Percentiles rank a stretch among this genome's conserved stretches.
Conservation (phyloP, 2,113 vertebrate genomes). For the Psilopsiagon aymara region DNA sequence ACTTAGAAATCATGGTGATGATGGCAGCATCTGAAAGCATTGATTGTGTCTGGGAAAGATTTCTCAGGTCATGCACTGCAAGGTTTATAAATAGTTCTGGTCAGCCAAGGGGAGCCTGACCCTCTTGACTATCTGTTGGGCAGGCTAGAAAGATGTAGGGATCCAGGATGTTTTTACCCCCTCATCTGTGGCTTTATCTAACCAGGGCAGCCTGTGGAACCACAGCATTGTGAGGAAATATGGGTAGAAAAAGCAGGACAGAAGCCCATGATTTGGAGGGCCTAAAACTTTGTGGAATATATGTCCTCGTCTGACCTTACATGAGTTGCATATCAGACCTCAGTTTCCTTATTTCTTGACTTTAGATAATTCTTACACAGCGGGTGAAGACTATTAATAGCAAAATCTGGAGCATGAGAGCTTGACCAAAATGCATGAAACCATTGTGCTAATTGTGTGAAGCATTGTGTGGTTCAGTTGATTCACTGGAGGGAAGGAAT, state of each 20-base stretch:
- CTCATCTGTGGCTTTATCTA: not conserved
- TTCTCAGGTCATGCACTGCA: not conserved
- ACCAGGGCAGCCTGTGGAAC: not conserved
- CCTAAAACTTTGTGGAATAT: not conserved
- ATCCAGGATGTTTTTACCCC: not conserved
- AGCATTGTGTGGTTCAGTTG: not conserved
- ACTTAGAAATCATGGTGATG: not conserved
- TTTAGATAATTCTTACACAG: not conserved
- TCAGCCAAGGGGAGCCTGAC: not conserved
- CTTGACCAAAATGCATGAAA: not conserved
- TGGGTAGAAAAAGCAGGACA: not conserved
- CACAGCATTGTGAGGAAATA: not conserved
- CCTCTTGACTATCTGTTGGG: not conserved
- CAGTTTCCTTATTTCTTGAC: not conserved
- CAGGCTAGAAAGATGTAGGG: not conserved
- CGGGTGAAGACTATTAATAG: not conserved
- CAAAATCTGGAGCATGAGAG: not conserved
- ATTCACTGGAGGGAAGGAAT: not conserved
- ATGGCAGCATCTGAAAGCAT: not conserved
- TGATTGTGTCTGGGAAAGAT: not conserved
- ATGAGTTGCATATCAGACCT: not conserved
- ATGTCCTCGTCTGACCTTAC: not conserved
- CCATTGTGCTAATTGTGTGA: not conserved
- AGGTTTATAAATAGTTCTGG: not conserved
- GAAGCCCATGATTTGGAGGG: not conserved